Evolutionary conservation across 1,140 invertebrate species (phyloP), one percentile per base, ranked within the genome.

Genomic region (Drosophila nigrodunni): DNA sequence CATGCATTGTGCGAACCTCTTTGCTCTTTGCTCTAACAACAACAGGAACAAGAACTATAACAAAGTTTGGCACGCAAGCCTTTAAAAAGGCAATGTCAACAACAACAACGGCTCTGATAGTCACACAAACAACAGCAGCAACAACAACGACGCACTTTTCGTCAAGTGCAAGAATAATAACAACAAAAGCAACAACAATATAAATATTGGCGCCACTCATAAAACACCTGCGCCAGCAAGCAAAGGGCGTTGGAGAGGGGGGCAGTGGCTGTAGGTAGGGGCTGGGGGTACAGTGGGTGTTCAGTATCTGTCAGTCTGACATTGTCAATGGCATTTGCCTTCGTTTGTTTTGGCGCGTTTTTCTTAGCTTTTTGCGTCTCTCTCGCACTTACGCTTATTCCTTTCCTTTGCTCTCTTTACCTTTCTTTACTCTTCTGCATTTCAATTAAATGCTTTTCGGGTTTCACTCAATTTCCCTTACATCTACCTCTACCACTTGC

Each of bases 301-400:
- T 52, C 70, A 70, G 61, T 70, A 67, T 87, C 73, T 77, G 78
- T 74, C 74, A 71, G 74, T 66, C 66, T 78, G 85, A 77, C 75
- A 89, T 81, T 85, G 78, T 76, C 85, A 89, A 78, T 89, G 86
- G 77, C 75, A 89, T 76, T 78, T 70, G 46, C 37, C 30, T 55
- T 50, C 60, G 64, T 62, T 66, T 74, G 65, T 69, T 60, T 74
- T 65, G 65, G 55, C 72, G 55, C 54, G 52, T 69, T 73, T 34
- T 80, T 74, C 62, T 57, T 62, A 60, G 49, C 41, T 67, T 73
- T 52, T 70, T 43, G 66, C 54, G 50, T 34, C 39, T 52, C 34
- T 58, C 43, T 37, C 21, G 15, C 30, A 43, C 37, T 57, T 41
- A 7, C 44, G 2, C 35, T 54, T 9, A 18, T 39, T 55, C 10